phyloP scores from a whole-genome alignment of 2,888 invertebrate genomes.

The Candidula unifasciata region DNA sequence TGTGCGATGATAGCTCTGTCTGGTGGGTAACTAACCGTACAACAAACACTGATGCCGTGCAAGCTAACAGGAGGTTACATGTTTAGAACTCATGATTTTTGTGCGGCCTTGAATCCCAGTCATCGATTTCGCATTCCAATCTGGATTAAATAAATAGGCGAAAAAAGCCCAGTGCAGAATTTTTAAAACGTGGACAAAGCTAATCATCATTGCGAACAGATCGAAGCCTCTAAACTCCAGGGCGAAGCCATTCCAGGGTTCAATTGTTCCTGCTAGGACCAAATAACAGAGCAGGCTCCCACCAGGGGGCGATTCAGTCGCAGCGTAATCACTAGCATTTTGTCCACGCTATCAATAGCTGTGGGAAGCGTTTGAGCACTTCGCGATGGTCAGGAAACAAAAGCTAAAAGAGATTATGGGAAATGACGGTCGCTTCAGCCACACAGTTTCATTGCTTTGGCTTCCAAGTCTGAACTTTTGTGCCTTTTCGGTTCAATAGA shows the following conservation, averaged over 20 bases:
- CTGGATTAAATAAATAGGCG: neutral
- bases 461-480: conserved; percentile 15
- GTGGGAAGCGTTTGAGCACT: conserved; percentile 29
- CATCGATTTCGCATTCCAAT: conserved; percentile 20
- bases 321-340: conserved; percentile 47
- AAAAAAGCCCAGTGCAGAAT: neutral
- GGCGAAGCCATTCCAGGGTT: conserved; percentile 46
- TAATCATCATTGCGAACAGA: conserved; percentile 32
- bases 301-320: conserved; percentile 24
- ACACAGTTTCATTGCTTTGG: conserved; percentile 41
- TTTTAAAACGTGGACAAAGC: conserved; percentile 24
- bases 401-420: conserved; percentile 35
- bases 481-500: conserved; percentile 17
- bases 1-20: too few relatives aligned
- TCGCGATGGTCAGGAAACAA: conserved; percentile 37
- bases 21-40: too few relatives aligned
- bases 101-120: neutral
- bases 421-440: conserved; percentile 39
- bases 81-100: neutral
- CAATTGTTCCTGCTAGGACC: conserved; percentile 40
- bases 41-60: too few relatives aligned
- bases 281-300: conserved; percentile 41
- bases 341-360: conserved; percentile 36
- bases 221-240: conserved; percentile 35
- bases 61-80: too few relatives aligned